These are phyloP conservation scores for Oriolus oriolus DNA, from an alignment of 2,113 vertebrate genomes.

Conservation along the genomic window DNA sequence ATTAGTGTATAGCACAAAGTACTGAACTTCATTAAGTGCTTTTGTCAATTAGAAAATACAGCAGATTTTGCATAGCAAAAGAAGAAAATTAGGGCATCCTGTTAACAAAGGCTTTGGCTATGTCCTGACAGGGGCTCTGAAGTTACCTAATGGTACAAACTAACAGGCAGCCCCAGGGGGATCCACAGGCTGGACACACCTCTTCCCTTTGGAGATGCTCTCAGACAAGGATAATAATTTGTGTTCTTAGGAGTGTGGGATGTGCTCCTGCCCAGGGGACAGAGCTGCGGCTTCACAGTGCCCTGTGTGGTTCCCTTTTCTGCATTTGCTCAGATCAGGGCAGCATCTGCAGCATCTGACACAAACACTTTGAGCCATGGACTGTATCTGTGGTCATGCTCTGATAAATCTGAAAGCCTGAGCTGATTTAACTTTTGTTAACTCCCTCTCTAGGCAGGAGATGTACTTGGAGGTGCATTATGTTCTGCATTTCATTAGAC, in stretches of 20 bases:
- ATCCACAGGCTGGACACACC: not conserved
- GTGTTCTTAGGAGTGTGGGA: not conserved
- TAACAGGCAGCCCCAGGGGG: fast-evolving
- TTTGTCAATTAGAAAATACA: slow-evolving; percentile 43
- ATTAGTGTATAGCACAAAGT: slow-evolving; percentile 43
- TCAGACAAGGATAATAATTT: no score
- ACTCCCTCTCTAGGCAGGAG: not conserved
- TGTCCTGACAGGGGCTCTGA: not conserved
- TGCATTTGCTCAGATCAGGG: not conserved
- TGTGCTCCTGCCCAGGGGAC: not conserved
- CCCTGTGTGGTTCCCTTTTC: not conserved
- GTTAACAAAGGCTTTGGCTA: not conserved
- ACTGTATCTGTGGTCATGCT: not conserved
- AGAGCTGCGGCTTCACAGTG: not conserved
- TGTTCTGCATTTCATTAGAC: not conserved
- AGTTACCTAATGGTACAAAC: not conserved
- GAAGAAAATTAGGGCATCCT: slow-evolving; percentile 3
- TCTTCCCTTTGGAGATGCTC: not conserved
- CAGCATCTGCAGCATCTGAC: not conserved
- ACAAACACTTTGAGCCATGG: not conserved
- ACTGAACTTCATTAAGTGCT: slow-evolving; percentile 46
- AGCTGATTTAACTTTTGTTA: not conserved
- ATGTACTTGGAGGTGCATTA: not conserved
- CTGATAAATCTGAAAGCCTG: not conserved
- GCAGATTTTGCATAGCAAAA: slow-evolving; percentile 21